A percentile compares a stretch with the other conserved stretches of the same genome.
phyloP scores from a whole-genome alignment of 2,113 vertebrate species.

The Cathartes aura region DNA sequence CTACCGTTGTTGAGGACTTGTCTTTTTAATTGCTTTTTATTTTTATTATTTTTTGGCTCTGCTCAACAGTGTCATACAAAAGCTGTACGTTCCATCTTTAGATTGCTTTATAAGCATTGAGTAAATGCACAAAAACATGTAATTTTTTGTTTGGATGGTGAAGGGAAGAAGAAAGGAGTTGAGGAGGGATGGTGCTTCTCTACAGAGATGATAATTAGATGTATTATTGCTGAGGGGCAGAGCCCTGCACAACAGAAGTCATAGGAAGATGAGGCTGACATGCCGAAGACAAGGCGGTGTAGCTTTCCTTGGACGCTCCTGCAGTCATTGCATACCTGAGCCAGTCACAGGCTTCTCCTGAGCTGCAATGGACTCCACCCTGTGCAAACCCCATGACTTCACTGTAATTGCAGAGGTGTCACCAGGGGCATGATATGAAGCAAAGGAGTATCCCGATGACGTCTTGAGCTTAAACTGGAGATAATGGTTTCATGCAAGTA shows the following conservation, averaged over 20 bases:
- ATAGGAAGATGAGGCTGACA: rapidly evolving
- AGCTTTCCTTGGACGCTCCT: not conserved
- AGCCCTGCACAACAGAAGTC: not conserved
- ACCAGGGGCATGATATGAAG: not conserved
- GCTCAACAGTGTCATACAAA: not conserved
- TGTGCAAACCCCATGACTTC: not conserved
- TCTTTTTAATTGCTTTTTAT: not conserved
- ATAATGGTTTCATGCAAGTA: not conserved
- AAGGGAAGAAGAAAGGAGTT: not conserved
- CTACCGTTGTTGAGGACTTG: not conserved
- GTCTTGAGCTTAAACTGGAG: not conserved
- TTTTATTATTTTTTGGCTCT: not conserved
- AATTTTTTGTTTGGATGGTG: not conserved
- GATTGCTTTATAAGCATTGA: not conserved
- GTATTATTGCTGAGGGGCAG: not conserved
- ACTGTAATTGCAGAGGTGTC: not conserved
- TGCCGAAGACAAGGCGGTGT: not conserved
- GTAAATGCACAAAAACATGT: rapidly evolving
- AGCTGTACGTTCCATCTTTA: not conserved
- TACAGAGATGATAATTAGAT: not conserved
- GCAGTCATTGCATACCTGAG: not conserved
- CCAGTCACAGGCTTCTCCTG: rapidly evolving
- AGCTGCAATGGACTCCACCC: not conserved
- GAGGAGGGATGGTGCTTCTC: not conserved
- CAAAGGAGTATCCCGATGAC: not conserved